Conservation (phyloP, 2,113 vertebrate genomes). For the Stegostoma tigrinum region DNA sequence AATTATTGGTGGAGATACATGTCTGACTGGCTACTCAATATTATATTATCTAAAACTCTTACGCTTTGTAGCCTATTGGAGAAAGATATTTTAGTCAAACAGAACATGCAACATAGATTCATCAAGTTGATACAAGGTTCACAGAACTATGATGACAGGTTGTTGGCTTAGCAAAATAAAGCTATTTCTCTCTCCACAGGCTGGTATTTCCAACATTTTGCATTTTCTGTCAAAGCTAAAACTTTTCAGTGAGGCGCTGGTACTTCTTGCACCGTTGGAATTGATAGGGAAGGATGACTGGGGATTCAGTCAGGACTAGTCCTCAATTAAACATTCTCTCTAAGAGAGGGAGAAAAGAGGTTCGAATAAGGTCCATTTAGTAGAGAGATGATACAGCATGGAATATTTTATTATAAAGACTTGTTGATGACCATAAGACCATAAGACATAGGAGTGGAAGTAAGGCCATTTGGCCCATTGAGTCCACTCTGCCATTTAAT, state of each 20-base stretch:
- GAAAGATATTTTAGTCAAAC: background rate
- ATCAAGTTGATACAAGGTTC: background rate
- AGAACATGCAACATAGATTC: background rate
- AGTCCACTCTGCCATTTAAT: too few species aligned
- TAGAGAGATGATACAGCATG: background rate
- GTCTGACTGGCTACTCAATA: background rate
- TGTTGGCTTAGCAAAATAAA: background rate
- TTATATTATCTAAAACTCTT: background rate
- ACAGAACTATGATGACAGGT: background rate
- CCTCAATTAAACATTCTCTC: background rate
- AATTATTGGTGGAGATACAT: background rate
- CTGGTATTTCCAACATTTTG: background rate
- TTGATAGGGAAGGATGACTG: background rate
- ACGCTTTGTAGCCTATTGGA: too few species aligned
- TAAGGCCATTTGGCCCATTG: too few species aligned
- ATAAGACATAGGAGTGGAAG: too few species aligned
- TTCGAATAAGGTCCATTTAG: background rate
- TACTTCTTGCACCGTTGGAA: background rate
- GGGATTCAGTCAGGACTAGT: background rate
- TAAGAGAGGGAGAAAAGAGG: background rate
- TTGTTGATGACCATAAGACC: too few species aligned
- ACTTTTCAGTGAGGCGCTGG: background rate
- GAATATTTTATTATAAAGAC: background rate
- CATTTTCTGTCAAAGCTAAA: background rate
- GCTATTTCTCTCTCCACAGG: background rate